Evolutionary conservation across 2,888 invertebrate genomes (phyloP).

Genomic region (Ferdinandea cuprea): DNA sequence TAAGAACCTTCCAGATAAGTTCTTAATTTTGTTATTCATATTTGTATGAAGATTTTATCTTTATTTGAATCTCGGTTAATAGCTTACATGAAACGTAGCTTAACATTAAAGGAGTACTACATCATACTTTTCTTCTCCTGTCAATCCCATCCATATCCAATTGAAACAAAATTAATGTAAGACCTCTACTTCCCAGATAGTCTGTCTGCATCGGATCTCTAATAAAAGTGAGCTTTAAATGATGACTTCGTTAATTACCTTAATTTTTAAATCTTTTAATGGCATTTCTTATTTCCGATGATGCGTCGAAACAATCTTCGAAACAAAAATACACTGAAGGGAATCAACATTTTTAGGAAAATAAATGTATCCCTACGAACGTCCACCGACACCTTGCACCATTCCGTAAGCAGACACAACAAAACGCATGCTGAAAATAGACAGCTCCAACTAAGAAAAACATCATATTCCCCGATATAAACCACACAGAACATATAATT

Average conservation of each 20-base stretch:
- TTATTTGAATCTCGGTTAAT: too few species aligned
- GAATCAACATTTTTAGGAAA: constrained; percentile 40
- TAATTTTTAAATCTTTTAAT: constrained; percentile 20
- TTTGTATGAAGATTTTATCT: too few species aligned
- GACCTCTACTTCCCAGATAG: neutral
- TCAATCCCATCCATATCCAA: too few species aligned
- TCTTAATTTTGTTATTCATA: too few species aligned
- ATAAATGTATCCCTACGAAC: constrained; percentile 25
- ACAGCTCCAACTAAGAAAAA: constrained; percentile 64
- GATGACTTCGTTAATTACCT: neutral
- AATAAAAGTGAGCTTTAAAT: neutral
- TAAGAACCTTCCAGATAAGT: too few species aligned
- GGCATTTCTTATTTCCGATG: constrained; percentile 39
- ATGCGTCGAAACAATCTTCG: neutral
- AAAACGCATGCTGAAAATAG: constrained; percentile 66
- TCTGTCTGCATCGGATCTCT: neutral
- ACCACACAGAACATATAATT: constrained; percentile 67
- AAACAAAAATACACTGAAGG: neutral
- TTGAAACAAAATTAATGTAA: too few species aligned
- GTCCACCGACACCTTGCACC: constrained; percentile 28
- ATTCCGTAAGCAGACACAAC: constrained; percentile 31
- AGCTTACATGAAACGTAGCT: too few species aligned
- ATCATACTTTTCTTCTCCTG: too few species aligned
- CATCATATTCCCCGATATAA: constrained; percentile 59
- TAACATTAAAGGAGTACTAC: too few species aligned